A percentile compares a stretch with the other conserved stretches of the same genome.
Conservation (phyloP, 2,888 invertebrate species). For the Cantharis rustica region DNA sequence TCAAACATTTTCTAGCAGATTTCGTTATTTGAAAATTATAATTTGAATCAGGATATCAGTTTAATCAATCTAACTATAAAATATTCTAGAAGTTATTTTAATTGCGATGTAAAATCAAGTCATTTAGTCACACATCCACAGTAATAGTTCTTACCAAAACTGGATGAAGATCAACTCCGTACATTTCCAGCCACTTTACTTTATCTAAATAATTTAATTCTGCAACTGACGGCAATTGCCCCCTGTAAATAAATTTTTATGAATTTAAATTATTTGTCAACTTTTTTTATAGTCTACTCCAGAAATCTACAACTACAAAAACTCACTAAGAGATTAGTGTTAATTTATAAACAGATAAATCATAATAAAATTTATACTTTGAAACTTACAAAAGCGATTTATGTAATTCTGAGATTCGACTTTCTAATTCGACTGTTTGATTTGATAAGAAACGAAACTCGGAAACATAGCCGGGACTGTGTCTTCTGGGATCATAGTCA, state of each 20-base stretch:
- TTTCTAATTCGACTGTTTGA: slow-evolving; percentile 90
- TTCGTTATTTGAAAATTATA: not conserved
- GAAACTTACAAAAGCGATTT: slow-evolving; percentile 79
- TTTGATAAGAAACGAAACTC: slow-evolving; percentile 93
- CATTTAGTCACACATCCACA: not conserved
- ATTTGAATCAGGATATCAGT: not conserved
- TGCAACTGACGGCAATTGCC: slow-evolving; percentile 88
- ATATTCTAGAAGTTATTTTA: not conserved
- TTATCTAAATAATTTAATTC: slow-evolving; percentile 95
- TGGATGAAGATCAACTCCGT: slow-evolving; percentile 96
- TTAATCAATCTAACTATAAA: not conserved
- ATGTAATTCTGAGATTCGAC: slow-evolving; percentile 85
- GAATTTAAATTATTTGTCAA: not conserved
- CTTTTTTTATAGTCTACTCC: not conserved
- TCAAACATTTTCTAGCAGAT: not conserved
- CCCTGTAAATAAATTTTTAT: slow-evolving; percentile 59
- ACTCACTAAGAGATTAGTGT: too few relatives aligned
- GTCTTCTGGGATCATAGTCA: slow-evolving; percentile 88
- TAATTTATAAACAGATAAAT: too few relatives aligned
- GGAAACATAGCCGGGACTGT: slow-evolving; percentile 89
- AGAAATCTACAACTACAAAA: not conserved
- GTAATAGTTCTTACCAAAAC: slow-evolving; percentile 76
- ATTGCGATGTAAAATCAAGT: not conserved
- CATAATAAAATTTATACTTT: not conserved
- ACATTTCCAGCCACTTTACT: slow-evolving; percentile 98